Base-by-base conservation (phyloP, 2,888 invertebrate species). In the Clostera curtula region DNA sequence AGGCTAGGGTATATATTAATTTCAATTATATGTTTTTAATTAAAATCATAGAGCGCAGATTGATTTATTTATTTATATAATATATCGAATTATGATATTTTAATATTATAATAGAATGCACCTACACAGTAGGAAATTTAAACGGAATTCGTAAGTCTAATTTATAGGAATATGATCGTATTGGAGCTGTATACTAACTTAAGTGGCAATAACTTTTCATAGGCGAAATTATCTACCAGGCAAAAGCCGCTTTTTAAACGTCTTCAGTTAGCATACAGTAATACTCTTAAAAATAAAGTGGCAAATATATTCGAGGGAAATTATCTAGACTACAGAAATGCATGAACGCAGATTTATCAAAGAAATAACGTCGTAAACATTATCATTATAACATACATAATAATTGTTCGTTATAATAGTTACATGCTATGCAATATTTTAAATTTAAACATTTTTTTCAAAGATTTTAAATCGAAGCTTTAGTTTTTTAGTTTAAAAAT, bases 41-140 rank as follows among this genome's bases (percentile, higher is more conserved):
- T 36, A 41, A 42, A 43, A 40, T 47, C 33, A 37, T 49, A 36
- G 26, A 48, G n/a, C n/a, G n/a, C n/a, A n/a, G 36, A 44, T 48
- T 51, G 49, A 49, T 48, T 44, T 42, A 25, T 36, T 48, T 35
- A 31, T 31, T 30, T 36, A 22, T 50, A 35, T 30, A 44, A 39
- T 40, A 47, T 33, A 41, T 41, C n/a, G n/a, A n/a, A n/a, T n/a
- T n/a, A n/a, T n/a, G n/a, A n/a, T 19, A 47, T 36, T 26, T 43
- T 34, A 47, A 34, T 36, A 36, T 37, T 44, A 37, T 34, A 37
- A 40, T 48, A 54, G 38, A 46, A 43, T 47, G 44, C 29, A 53
- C 69, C 68, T 68, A 70, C 65, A 69, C 55, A 62, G 69, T 68
- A 66, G 69, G 66, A 59, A 56, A 59, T 49, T 51, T 31, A 43